These are phyloP conservation scores for Ranitomeya imitator DNA, from an alignment of 2,113 vertebrate species.

Conservation along the genomic window DNA sequence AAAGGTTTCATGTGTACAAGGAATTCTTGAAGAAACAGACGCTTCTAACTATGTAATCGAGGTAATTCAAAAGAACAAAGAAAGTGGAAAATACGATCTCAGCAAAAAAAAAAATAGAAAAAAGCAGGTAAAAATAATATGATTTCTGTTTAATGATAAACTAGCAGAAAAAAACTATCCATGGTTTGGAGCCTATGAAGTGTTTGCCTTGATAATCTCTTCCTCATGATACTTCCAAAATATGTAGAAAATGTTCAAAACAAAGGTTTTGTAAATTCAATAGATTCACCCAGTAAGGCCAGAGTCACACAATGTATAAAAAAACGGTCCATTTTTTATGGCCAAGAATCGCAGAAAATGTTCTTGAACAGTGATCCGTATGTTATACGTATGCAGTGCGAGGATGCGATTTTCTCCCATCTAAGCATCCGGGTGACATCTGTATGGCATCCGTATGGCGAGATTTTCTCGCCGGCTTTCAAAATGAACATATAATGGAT, in stretches of 20 bases:
- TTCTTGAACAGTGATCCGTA: too few relatives aligned
- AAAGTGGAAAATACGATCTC: conserved; percentile 23
- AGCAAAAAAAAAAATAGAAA: conserved; percentile 10
- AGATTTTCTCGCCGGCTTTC: too few relatives aligned
- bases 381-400: too few relatives aligned
- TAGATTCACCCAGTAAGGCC: not conserved
- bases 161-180: not conserved
- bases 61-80: conserved; percentile 50
- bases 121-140: conserved; percentile 43
- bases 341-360: too few relatives aligned
- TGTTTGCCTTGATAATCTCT: conserved; percentile 24
- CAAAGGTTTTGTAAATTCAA: not conserved
- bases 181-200: not conserved
- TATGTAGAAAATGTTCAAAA: not conserved
- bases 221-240: not conserved
- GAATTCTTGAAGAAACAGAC: conserved; percentile 48
- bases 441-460: too few relatives aligned
- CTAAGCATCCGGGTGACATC: too few relatives aligned
- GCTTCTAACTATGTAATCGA: conserved; percentile 46
- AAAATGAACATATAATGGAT: too few relatives aligned
- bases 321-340: not conserved
- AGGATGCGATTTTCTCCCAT: too few relatives aligned
- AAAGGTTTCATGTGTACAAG: conserved; percentile 51
- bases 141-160: conserved; percentile 10
- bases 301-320: not conserved